These are phyloP conservation scores for Arion vulgaris DNA, from an alignment of 1,140 invertebrate genomes.

Conservation along the genomic window DNA sequence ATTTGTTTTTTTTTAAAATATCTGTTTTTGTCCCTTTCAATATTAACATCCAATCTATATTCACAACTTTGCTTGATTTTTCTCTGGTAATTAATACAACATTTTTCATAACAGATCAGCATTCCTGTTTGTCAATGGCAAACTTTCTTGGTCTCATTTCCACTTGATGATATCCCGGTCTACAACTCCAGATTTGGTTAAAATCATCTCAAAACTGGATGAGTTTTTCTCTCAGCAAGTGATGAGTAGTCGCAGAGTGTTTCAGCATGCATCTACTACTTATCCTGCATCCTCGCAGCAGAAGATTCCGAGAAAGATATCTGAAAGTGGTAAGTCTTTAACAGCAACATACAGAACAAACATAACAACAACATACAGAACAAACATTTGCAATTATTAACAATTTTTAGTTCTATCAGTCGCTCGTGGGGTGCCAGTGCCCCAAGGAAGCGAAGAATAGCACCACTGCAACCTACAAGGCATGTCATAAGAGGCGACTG, in stretches of 20 bases:
- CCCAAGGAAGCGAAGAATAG: too few relatives aligned
- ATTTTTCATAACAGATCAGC: conserved; percentile 79
- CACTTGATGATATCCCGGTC: conserved; percentile 97
- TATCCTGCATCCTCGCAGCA: background rate
- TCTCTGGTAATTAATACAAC: background rate
- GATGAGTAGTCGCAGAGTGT: conserved; percentile 66
- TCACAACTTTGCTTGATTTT: too few relatives aligned
- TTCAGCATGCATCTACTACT: conserved; percentile 42
- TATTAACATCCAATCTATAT: too few relatives aligned
- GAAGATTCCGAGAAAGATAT: conserved; percentile 27
- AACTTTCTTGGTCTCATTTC: conserved; percentile 93
- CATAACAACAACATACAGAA: too few relatives aligned
- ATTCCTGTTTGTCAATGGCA: conserved; percentile 93
- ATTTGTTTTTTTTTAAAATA: too few relatives aligned
- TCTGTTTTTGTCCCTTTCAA: too few relatives aligned
- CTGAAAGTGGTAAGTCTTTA: conserved; percentile 31
- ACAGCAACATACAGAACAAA: too few relatives aligned
- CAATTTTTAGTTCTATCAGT: too few relatives aligned
- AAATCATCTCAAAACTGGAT: conserved; percentile 96
- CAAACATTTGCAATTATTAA: too few relatives aligned
- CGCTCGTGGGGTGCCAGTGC: too few relatives aligned
- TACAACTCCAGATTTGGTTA: conserved; percentile 94
- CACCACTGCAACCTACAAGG: too few relatives aligned
- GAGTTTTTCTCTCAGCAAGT: conserved; percentile 86
- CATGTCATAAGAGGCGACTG: too few relatives aligned